Base-by-base conservation (phyloP, 2,113 vertebrate species). In the Microcebus griseorufus region DNA sequence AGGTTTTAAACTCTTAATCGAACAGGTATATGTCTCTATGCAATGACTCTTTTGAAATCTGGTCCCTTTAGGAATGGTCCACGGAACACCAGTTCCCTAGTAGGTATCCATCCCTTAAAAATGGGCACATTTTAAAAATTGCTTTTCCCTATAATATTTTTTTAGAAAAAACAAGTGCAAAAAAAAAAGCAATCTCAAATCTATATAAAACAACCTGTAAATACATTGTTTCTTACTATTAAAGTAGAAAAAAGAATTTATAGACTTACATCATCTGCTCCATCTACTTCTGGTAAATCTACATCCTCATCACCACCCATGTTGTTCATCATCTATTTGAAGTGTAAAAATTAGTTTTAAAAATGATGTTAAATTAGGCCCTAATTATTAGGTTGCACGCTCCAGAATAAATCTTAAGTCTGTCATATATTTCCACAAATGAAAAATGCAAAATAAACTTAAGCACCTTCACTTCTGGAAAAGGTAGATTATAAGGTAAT, bases 291-390 rank as follows among this genome's bases (percentile, higher is more conserved):
- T 97, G 99, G 99, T 98, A 99, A 99, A 97, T 99, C 99, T 99
- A 99, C 99, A 90, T 99, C 99, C 42, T 99, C 99, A 9, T 99
- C 99, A 95, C 99, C 99, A 67, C 99, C 99, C 99, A 99, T 99
- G 99, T 99, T 99, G 98, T 99, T 99, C 99, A 99, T 99, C 99
- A 99, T 99, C 99, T 99, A 98, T 86, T 98, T 96, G 69, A 98
- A 98, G 86, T 97, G 0, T 98, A 98, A 0, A 76, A 78, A 42
- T 97, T 62, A 97, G 65, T 95, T 98, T 97, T 92, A 84, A 96
- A 97, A 96, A 82, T 93, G 48, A 93, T 79, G 94, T 97, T 96
- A 96, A 96, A 79, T 83, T 76, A 94, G 94, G 32, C 23, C 79
- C 93, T 92, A 86, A 60, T 93, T 94, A 92, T 81, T 88, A 98